Base-by-base conservation (phyloP, 2,797 vertebrate genomes). In the Melopsittacus undulatus region DNA sequence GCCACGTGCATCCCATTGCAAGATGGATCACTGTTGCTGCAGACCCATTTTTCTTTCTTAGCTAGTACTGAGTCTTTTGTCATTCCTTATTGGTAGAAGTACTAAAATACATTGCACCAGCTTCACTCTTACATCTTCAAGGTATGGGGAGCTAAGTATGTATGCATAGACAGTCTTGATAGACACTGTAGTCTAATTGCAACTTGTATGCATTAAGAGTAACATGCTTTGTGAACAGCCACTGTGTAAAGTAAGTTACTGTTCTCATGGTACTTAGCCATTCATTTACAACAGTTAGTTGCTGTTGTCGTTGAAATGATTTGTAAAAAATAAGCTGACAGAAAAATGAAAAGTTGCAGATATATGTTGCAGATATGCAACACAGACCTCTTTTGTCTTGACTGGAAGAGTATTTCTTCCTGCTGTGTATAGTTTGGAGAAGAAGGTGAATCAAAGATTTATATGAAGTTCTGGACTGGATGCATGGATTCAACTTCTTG, bases 161-260 rank as follows among this genome's bases (percentile, higher is more conserved):
- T 51, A 5, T 69, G 23, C 0, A 1, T 85, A 63, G 38, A 20
- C 17, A 26, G 32, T 40, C 54, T 88, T 16, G 26, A 17, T 76
- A 80, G 61, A 30, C 14, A 17, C 6, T 43, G 11, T 42, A 80
- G 19, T 32, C 46, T 75, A 72, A 85, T 76, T 19, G 12, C 9
- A n/a, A 19, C 4, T 72, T 34, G 1, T 42, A 15, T 67, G 17
- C 6, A 69, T 0, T 36, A 34, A 42, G 30, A 63, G 2, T 49
- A 32, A 24, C 19, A 9, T 49, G 11, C 7, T 79, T 82, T 68
- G 20, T 85, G 59, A 90, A 67, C 49, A 82, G 14, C 26, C 23
- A 24, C 10, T 72, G 5, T 66, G 10, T 61, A 61, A 80, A 64
- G 21, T 40, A 20, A 29, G 19, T 64, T 75, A 51, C n/a, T 79